These are phyloP conservation scores for Haemorhous mexicanus DNA, from an alignment of 2,113 vertebrate genomes.

Conservation along the genomic window DNA sequence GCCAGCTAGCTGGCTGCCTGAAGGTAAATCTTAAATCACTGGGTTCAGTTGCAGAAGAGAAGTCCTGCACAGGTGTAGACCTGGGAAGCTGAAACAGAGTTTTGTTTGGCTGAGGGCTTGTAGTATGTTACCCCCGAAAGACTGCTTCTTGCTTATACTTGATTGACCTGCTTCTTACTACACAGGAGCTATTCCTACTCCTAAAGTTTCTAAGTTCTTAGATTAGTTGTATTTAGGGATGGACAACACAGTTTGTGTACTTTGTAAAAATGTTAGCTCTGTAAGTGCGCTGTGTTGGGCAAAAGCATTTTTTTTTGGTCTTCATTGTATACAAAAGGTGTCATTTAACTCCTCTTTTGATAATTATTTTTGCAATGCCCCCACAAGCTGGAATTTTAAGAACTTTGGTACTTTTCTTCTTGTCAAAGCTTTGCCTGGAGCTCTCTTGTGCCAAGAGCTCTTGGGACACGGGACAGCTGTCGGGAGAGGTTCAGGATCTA, in stretches of 20 bases:
- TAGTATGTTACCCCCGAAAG: background rate
- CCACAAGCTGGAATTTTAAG: background rate
- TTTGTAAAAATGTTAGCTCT: background rate
- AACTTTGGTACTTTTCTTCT: background rate
- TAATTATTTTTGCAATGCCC: background rate
- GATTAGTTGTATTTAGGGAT: background rate
- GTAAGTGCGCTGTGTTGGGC: background rate
- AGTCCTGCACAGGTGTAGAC: background rate
- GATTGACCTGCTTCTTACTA: background rate
- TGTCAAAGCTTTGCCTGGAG: background rate
- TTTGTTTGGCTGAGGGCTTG: background rate
- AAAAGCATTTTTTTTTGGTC: background rate
- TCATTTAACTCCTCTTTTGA: background rate
- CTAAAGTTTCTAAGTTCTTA: background rate
- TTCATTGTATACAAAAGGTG: background rate
- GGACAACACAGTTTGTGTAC: background rate
- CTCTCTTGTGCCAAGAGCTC: background rate
- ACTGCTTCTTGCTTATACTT: background rate
- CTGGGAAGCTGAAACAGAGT: background rate
- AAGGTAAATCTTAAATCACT: background rate
- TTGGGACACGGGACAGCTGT: background rate
- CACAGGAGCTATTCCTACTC: background rate
- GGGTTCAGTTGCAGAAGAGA: background rate
- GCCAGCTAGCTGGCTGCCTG: background rate
- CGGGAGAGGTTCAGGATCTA: background rate